These are phyloP conservation scores for Microtus richardsoni DNA, from an alignment of 2,113 vertebrate genomes.

Conservation along the genomic window DNA sequence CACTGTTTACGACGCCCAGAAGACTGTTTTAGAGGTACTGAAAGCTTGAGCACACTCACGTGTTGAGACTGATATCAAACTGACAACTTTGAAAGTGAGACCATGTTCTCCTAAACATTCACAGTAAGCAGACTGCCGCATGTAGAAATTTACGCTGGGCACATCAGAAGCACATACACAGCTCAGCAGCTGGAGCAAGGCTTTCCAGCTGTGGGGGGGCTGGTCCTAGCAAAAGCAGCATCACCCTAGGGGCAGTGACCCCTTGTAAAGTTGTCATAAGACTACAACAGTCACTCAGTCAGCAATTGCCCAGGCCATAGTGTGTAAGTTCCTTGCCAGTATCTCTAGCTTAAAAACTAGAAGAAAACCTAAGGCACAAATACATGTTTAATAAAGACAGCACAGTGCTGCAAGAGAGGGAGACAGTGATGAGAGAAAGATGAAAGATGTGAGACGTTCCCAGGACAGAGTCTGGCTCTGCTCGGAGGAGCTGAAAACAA, in stretches of 20 bases:
- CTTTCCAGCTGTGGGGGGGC: background rate
- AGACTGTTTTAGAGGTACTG: background rate
- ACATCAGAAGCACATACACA: background rate
- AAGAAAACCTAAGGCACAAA: background rate
- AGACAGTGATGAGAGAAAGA: background rate
- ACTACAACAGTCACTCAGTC: background rate
- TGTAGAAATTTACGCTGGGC: background rate
- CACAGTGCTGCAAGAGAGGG: background rate
- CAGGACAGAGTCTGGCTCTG: background rate
- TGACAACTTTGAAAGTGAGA: background rate
- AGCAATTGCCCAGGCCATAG: background rate
- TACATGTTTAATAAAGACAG: background rate
- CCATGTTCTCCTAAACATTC: background rate
- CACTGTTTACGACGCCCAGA: background rate
- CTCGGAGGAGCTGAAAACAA: background rate
- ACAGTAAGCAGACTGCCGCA: background rate
- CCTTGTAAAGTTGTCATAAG: background rate
- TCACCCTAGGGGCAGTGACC: background rate
- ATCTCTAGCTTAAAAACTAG: background rate
- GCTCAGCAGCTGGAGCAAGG: background rate
- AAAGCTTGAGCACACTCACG: background rate
- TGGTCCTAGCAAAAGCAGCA: background rate
- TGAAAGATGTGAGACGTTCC: background rate
- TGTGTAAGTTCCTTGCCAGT: background rate
- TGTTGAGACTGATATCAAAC: background rate